Evolutionary conservation across 2,797 vertebrate species (phyloP), one percentile per base, ranked within the genome.

Genomic region (Alouatta caraya): DNA sequence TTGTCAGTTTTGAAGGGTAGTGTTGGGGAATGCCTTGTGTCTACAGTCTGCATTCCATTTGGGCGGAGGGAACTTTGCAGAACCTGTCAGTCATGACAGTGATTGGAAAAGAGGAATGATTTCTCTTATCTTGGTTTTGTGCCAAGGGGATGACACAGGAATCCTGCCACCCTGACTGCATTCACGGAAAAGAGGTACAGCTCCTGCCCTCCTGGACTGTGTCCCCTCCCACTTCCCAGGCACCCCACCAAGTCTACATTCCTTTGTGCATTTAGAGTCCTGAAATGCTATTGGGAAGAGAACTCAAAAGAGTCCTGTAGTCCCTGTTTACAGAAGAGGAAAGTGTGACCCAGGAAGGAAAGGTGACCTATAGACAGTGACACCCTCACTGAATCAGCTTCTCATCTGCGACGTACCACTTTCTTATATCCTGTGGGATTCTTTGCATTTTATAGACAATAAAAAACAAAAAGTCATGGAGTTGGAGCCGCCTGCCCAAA

Each of bases 121-220:
- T 81, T 46, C 33, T 75, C 75, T 73, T 67, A 80, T 78, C 90
- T 82, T 10, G 3, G 91, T 46, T 59, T 37, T 5, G 64, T 19
- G 52, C 88, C 44, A 1, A 83, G 70, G 52, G 52, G 21, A 55
- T 55, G 52, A 26, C 19, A 0, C 1, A 8, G 85, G 86, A 57
- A 61, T 33, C 73, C 64, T 21, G 8, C 44, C 0, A 0, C 70
- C 26, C 1, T 1, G 2, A 28, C 46, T 3, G 42, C 15, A 1
- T 30, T 42, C 33, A 5, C 2, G 9, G 55, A 44, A 82, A 59
- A 44, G 9, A 2, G 3, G 37, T 37, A 1, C 0, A 0, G 80
- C 26, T 12, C 48, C 33, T 1, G 3, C 28, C 33, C 15, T 64
- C 78, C 17, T 2, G 28, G 83, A 39, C 13, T 70, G 0, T 9